Evolutionary conservation across 2,888 invertebrate genomes (phyloP).

Genomic region (Tachina fera): DNA sequence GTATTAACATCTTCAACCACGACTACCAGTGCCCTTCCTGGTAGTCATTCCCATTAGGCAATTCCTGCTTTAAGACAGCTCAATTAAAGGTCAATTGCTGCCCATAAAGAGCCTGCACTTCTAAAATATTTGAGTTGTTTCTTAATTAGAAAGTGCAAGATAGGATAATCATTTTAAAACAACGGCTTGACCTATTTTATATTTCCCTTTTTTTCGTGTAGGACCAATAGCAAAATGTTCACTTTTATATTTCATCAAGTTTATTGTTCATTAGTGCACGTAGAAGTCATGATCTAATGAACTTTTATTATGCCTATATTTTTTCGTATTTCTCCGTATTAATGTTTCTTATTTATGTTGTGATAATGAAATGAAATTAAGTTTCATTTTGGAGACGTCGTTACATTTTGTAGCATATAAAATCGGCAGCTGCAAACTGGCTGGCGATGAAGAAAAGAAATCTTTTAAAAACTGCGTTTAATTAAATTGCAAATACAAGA

Average conservation of each 20-base stretch:
- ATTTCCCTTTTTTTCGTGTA: not conserved
- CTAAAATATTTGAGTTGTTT: no score
- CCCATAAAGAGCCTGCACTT: no score
- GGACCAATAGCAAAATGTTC: not conserved
- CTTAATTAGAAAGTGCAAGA: no score
- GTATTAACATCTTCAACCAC: no score
- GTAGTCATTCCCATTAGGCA: no score
- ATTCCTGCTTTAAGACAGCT: no score
- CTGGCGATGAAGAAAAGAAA: conserved; percentile 1
- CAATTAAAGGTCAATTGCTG: no score
- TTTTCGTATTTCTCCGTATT: not conserved
- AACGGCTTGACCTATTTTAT: no score
- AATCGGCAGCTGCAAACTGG: conserved; percentile 45
- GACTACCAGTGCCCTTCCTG: no score
- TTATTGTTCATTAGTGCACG: conserved; percentile 53
- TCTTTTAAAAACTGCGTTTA: conserved; percentile 27
- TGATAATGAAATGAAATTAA: conserved; percentile 44
- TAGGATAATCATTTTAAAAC: not conserved
- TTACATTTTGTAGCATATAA: not conserved
- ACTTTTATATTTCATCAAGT: conserved; percentile 37
- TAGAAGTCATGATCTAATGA: conserved; percentile 62
- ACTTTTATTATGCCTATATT: conserved; percentile 57
- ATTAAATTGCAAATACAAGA: not conserved
- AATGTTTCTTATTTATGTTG: conserved; percentile 28
- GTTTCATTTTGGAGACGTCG: not conserved